Evolutionary conservation across 2,888 invertebrate genomes (phyloP).

Genomic region (Notocelia uddmanniana): DNA sequence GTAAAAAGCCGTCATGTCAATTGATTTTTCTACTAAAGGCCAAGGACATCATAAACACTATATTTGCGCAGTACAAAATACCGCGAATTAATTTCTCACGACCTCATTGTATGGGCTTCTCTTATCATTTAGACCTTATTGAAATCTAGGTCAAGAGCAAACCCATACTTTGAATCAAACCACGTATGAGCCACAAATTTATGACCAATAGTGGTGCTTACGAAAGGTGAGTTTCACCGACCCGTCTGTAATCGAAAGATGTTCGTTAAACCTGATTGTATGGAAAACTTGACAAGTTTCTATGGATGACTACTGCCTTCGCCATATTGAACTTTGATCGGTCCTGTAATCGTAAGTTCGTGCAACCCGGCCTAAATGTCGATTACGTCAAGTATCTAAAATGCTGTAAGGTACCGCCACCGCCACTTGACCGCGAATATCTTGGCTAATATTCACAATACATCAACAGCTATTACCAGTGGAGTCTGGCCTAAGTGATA

Average conservation of each 20-base stretch:
- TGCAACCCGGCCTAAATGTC: background rate
- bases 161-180: background rate
- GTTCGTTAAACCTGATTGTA: too few relatives aligned
- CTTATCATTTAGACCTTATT: background rate
- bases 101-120: background rate
- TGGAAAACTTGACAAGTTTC: too few relatives aligned
- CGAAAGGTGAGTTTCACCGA: background rate
- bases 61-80: background rate
- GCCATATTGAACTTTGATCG: too few relatives aligned
- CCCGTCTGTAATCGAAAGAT: too few relatives aligned
- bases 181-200: constrained; percentile 12
- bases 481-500: background rate
- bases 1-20: background rate
- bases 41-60: background rate
- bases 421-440: constrained; percentile 15
- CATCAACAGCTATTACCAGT: background rate
- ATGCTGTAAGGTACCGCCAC: constrained; percentile 32
- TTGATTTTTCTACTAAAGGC: background rate
- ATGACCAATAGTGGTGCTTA: background rate
- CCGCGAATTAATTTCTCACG: background rate
- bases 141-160: constrained; percentile 6
- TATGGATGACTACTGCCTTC: too few relatives aligned
- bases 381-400: constrained; percentile 36
- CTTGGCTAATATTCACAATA: background rate
- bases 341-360: too few relatives aligned